These are phyloP conservation scores for Hoplodrina blanda DNA, from an alignment of 2,888 invertebrate species.

Conservation along the genomic window DNA sequence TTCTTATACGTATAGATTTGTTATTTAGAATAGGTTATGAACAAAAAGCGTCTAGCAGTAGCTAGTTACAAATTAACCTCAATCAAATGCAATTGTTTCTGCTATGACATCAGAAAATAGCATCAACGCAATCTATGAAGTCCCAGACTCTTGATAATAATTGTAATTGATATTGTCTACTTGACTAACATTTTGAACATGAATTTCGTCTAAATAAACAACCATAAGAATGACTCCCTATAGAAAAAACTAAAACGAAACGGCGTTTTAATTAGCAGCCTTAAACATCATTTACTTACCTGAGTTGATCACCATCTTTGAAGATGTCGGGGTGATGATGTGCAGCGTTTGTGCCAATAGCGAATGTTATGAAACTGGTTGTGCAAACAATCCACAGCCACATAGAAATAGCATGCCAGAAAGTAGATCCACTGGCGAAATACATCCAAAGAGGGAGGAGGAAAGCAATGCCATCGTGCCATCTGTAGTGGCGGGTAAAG, in stretches of 20 bases:
- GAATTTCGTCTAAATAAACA: no score
- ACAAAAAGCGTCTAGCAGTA: neutral
- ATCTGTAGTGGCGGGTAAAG: constrained; percentile 75
- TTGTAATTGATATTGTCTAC: neutral
- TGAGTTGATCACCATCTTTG: constrained; percentile 94
- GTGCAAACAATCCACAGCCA: constrained; percentile 91
- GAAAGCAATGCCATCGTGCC: constrained; percentile 80
- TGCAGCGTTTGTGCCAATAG: constrained; percentile 93
- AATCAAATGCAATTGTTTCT: neutral
- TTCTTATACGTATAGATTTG: no score
- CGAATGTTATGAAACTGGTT: constrained; percentile 91
- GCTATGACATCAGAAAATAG: neutral
- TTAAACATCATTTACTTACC: constrained; percentile 78
- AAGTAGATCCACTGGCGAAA: constrained; percentile 74
- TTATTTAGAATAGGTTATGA: no score
- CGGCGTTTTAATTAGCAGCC: neutral
- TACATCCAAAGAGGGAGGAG: constrained; percentile 85
- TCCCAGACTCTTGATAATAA: neutral
- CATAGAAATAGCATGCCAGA: constrained; percentile 77
- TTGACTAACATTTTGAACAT: no score
- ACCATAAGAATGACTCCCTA: no score
- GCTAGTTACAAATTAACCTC: neutral
- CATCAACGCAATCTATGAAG: neutral
- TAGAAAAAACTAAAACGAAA: no score
- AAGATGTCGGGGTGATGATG: constrained; percentile 93